Percentiles rank a stretch among this genome's conserved stretches.
phyloP scores from a whole-genome alignment of 2,888 invertebrate genomes.

The Thecocarcelia acutangulata region DNA sequence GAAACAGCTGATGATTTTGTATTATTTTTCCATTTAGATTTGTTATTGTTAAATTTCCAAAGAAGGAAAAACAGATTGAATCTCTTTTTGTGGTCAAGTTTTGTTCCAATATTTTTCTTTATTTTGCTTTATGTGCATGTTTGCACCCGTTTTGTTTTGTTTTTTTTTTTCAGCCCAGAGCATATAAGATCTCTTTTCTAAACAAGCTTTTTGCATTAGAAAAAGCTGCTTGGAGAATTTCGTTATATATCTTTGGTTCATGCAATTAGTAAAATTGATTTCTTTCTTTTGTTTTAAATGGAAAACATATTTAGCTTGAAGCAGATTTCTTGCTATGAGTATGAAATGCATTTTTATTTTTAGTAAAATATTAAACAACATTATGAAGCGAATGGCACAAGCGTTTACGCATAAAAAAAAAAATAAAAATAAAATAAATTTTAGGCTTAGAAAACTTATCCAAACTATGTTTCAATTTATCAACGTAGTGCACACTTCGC shows the following conservation, averaged over 20 bases:
- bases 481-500: too few relatives aligned
- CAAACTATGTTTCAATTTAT: too few relatives aligned
- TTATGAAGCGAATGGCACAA: too few relatives aligned
- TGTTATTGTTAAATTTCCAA: conserved; percentile 7
- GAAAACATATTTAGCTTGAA: not conserved
- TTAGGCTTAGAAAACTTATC: too few relatives aligned
- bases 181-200: conserved; percentile 18
- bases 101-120: conserved; percentile 5
- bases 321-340: not conserved
- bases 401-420: too few relatives aligned
- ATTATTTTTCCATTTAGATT: conserved; percentile 44
- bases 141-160: not conserved
- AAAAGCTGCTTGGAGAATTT: conserved; percentile 2
- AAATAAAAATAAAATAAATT: too few relatives aligned
- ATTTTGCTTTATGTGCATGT: not conserved
- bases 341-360: too few relatives aligned
- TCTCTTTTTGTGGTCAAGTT: not conserved
- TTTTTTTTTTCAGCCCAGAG: not conserved
- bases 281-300: not conserved
- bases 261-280: conserved; percentile 24
- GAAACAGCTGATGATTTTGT: conserved; percentile 31
- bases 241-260: not conserved
- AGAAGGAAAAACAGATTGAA: conserved; percentile 2
- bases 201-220: conserved; percentile 44
- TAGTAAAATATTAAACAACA: too few relatives aligned